These are phyloP conservation scores for Collichthys lucidus DNA, from an alignment of 2,113 vertebrate genomes.

Conservation along the genomic window DNA sequence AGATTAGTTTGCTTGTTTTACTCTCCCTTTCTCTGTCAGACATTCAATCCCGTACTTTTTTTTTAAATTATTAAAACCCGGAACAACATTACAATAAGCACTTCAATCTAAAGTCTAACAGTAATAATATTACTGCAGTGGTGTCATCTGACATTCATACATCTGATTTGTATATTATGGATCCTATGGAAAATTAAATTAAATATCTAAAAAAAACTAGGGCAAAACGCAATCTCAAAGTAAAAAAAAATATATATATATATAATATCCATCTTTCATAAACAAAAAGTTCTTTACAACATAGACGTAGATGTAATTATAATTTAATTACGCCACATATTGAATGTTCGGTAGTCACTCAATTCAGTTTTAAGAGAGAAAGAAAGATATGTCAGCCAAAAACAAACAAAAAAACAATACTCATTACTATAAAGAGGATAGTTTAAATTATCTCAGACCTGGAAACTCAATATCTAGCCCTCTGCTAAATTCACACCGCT, in stretches of 20 bases:
- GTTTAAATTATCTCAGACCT: slow-evolving; percentile 7
- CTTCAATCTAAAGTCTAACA: not conserved
- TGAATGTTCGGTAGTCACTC: not conserved
- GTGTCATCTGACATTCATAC: not conserved
- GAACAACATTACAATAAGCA: not conserved
- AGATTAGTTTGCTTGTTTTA: slow-evolving; percentile 12
- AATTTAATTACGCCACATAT: not conserved
- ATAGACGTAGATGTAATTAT: not conserved
- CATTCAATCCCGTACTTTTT: not conserved
- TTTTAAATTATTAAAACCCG: not conserved
- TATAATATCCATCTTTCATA: not conserved
- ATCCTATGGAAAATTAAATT: not conserved
- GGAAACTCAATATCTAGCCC: not conserved
- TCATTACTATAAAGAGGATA: not conserved
- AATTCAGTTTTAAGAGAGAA: not conserved
- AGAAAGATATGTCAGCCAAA: not conserved
- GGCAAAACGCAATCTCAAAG: not conserved
- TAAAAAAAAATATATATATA: not conserved
- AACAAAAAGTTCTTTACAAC: not conserved
- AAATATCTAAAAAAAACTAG: not conserved
- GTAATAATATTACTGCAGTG: not conserved
- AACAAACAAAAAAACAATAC: not conserved
- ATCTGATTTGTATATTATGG: not conserved
- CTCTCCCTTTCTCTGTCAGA: not conserved
- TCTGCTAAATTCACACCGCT: not conserved